Conservation (phyloP, 1,140 invertebrate genomes). For the Ceratosolen fusciceps region DNA sequence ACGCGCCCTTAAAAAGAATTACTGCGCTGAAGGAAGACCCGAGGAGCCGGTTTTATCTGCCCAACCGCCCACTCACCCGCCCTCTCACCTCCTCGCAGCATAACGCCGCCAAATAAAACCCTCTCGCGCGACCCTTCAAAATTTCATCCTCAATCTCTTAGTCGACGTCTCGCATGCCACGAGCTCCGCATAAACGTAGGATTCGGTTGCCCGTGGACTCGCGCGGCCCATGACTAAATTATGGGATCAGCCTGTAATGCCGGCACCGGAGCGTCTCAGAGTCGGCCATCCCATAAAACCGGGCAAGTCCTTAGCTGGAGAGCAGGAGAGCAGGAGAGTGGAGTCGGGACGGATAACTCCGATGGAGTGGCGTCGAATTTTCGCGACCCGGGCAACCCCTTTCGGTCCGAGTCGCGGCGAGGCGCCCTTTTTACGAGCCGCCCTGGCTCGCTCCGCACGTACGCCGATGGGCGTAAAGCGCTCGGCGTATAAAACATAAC, state of each 20-base stretch:
- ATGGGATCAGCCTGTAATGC: no score
- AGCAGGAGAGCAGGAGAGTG: slow-evolving; percentile 34
- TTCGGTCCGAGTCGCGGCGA: slow-evolving; percentile 10
- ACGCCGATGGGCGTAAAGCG: slow-evolving; percentile 49
- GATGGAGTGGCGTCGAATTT: slow-evolving; percentile 13
- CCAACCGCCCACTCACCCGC: neutral
- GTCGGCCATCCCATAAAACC: slow-evolving; percentile 27
- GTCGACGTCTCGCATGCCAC: slow-evolving; percentile 42
- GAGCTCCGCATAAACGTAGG: slow-evolving; percentile 37
- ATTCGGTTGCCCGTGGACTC: neutral
- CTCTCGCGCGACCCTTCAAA: slow-evolving; percentile 36
- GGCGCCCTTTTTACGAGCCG: slow-evolving; percentile 5
- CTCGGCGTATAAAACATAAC: slow-evolving; percentile 62
- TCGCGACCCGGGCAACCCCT: slow-evolving; percentile 30
- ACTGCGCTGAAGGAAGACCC: neutral
- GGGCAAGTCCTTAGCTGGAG: slow-evolving; percentile 13
- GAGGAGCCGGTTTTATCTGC: slow-evolving; percentile 10
- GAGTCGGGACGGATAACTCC: slow-evolving; percentile 6
- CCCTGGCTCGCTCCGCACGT: neutral
- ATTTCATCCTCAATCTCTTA: slow-evolving; percentile 48
- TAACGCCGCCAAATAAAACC: slow-evolving; percentile 35
- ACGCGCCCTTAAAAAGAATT: slow-evolving; percentile 9
- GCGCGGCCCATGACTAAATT: slow-evolving; percentile 28
- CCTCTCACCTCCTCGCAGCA: neutral
- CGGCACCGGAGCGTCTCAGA: neutral